Evolutionary conservation across 2,888 invertebrate species (phyloP), one percentile per base, ranked within the genome.

Genomic region (Ophion obscuratus): DNA sequence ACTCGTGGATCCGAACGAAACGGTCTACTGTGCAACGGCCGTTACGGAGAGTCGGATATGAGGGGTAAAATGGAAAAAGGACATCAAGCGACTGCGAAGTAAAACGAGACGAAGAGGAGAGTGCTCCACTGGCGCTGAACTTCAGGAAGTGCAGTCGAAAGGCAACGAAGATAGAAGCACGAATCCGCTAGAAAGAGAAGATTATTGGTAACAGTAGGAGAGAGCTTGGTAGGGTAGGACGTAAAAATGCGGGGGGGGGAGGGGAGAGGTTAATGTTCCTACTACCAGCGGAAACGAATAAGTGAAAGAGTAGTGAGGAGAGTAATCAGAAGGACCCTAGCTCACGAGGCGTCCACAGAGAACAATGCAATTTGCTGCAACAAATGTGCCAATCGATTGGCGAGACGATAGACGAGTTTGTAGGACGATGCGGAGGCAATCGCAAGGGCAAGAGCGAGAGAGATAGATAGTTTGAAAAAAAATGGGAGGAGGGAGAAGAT

Each of bases 281-380:
- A 73, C 66, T 67, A 61, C 67, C 36, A 57, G 53, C 14, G 62
- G 36, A 24, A 81, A 61, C 61, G 59, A 76, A 81, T 75, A 75
- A 68, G 80, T 71, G 75, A 76, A 80, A 84, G 53, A 66, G 64
- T 27, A 61, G 66, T 24, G 76, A 71, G 71, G 74, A 68, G 70
- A 66, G 76, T 70, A 67, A 76, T 67, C 66, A 81, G 77, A 67
- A 71, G 83, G 81, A 59, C 53, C 68, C 59, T 66, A 10, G 27
- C 73, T 83, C 66, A 73, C 66, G 73, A 67, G 61, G 80, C 71
- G n/a, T 68, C 79, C 71, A 80, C 84, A 86, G 86, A 84, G 87
- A 89, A 90, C 89, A 90, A 89, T 90, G 89, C 89, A 90, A 90
- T 90, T 90, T 89, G 87, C 87, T 84, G 85, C 89, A 88, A 90